Evolutionary conservation across 1,140 invertebrate species (phyloP), one percentile per base, ranked within the genome.

Genomic region (Agrypnia vestita): DNA sequence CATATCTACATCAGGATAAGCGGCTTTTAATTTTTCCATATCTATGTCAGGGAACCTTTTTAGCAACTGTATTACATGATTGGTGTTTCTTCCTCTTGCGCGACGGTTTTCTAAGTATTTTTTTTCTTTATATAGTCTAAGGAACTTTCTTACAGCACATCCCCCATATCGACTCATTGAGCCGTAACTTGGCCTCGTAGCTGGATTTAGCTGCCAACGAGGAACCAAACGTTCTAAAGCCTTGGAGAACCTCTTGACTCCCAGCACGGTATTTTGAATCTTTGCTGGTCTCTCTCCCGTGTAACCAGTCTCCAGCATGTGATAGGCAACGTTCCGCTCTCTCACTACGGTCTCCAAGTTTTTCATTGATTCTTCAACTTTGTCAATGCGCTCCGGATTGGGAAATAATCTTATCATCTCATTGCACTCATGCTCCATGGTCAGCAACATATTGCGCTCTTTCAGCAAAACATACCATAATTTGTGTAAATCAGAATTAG

Each of bases 381-480:
- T 99, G 86, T 99, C 97, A 62, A 99, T 91, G 85, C 98, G 91
- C 90, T 99, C 98, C 35, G 97, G 97, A 91, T 94, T 98, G 11
- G 98, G 96, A 88, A 99, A 97, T n/a, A 95, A 81, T 86, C 92
- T 88, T 49, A 86, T 87, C 84, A 94, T 89, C 79, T 92, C 86
- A 67, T 94, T 94, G 85, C 92, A 95, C 85, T 94, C 94, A 78
- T 96, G 91, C 89, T 99, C 95, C 98, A 99, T 98, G 15, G 98
- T 99, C 62, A 98, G 86, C 7, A 99, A 89, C 97, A 99, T 98
- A 87, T 99, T 99, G 76, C 93, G 90, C 90, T 99, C 98, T 90
- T 99, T 99, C 21, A 99, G 88, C 74, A 99, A 89, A 25, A 99
- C 92, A 90, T 94, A 99, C 98, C 98, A 99, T 75, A 99, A 89